Evolutionary conservation across 2,113 vertebrate genomes (phyloP), one percentile per base, ranked within the genome.

Genomic region (Aix galericulata): DNA sequence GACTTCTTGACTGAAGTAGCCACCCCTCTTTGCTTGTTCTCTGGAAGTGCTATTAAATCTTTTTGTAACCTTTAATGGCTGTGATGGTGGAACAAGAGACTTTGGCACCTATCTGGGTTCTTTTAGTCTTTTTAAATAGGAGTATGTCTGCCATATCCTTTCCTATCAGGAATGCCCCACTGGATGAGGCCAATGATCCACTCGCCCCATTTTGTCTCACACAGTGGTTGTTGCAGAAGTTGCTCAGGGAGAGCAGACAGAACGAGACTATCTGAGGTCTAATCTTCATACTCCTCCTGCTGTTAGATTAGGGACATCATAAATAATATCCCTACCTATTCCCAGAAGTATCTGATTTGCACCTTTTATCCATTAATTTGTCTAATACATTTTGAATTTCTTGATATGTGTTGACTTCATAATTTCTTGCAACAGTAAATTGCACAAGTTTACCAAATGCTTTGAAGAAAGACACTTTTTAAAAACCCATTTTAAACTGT

Each of bases 401-500:
- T 73, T 62, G 21, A 66, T 64, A 26, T 18, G 48, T 60, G 82
- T 67, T 73, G 72, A 83, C 36, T 92, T 84, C 76, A 83, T 50
- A 13, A 68, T 88, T 80, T 55, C 86, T 69, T 83, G 52, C 59
- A 93, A 69, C 36, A 80, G 71, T 31, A 77, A 78, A 17, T 38
- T 90, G 56, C 23, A 91, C 62, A 68, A 79, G 20, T 83, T 81
- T 90, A 92, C 55, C 60, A 80, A 40, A 27, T 40, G 18, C 31
- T 92, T 95, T 87, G 44, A 82, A 82, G 53, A 91, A 86, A 84
- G 21, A 7, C 62, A 53, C 58, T 76, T 94, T 36, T 15, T n/a
- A 86, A 94, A 94, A 94, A 78, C 12, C 23, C 93, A 69, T 25
- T 94, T 96, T 56, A 60, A 89, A 96, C 87, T 78, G 87, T 6